Percentiles rank a stretch among this genome's conserved stretches.
Evolutionary conservation across 2,797 vertebrate genomes (phyloP).

Genomic region (Rousettus madagascariensis): DNA sequence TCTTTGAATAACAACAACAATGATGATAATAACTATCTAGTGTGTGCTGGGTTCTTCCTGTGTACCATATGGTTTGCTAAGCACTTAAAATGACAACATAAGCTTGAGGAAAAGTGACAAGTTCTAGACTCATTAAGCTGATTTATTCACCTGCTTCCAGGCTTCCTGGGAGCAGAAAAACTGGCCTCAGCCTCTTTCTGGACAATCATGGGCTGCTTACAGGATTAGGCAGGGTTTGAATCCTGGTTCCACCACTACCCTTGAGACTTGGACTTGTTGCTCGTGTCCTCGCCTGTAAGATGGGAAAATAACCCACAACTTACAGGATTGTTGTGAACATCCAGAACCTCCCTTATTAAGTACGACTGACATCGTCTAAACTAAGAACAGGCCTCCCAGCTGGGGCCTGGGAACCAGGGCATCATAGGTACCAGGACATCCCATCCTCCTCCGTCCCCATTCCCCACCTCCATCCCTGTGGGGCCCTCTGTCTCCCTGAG

Average conservation of each 20-base stretch:
- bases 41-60: not conserved
- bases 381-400: not conserved
- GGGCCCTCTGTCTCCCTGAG: not conserved
- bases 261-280: not conserved
- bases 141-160: conserved; percentile 1
- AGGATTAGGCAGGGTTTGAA: not conserved
- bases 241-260: not conserved
- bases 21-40: not conserved
- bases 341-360: not conserved
- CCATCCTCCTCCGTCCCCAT: not conserved
- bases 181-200: not conserved
- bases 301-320: not conserved
- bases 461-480: not conserved
- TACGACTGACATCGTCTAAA: not conserved
- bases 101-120: not conserved
- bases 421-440: not conserved
- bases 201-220: not conserved
- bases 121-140: not conserved
- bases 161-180: not conserved
- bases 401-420: not conserved
- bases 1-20: not conserved
- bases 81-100: not conserved
- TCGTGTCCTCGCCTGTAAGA: not conserved
- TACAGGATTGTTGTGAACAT: not conserved
- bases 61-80: not conserved